Percentiles rank a stretch among this genome's conserved stretches.
These are phyloP conservation scores for Dreissena rostriformis DNA, from an alignment of 1,140 invertebrate species.

Conservation along the genomic window DNA sequence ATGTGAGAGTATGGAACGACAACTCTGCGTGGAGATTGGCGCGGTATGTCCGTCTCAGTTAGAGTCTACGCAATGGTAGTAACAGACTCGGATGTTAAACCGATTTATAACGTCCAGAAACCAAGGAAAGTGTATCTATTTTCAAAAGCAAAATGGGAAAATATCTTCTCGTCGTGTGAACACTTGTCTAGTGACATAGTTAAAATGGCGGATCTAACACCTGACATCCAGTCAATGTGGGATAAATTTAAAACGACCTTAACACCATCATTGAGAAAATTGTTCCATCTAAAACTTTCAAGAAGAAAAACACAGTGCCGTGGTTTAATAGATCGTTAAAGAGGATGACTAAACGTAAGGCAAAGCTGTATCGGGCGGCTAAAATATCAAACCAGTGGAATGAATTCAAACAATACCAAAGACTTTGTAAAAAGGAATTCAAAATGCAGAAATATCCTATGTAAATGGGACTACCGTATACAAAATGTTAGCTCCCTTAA, in stretches of 20 bases:
- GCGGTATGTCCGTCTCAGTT: no score
- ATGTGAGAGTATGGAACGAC: no score
- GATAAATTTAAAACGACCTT: not conserved
- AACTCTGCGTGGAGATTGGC: no score
- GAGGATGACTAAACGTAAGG: not conserved
- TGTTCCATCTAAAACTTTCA: not conserved
- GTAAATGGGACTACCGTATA: no score
- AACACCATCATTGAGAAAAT: not conserved
- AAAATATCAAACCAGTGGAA: not conserved
- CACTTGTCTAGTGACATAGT: not conserved
- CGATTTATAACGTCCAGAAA: no score
- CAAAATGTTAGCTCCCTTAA: not conserved
- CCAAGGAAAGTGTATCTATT: no score
- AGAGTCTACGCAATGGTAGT: no score
- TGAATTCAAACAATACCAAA: slow-evolving; percentile 4
- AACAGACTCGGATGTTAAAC: no score
- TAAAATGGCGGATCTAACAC: not conserved
- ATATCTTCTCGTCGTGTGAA: not conserved
- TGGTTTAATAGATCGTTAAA: not conserved
- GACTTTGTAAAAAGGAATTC: not conserved
- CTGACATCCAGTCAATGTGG: not conserved
- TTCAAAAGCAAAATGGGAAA: slow-evolving; percentile 33
- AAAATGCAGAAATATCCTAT: not conserved
- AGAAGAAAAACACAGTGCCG: not conserved
- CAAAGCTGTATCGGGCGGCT: not conserved